Evolutionary conservation across 2,797 vertebrate species (phyloP).

Genomic region (Bovichtus diacanthus): DNA sequence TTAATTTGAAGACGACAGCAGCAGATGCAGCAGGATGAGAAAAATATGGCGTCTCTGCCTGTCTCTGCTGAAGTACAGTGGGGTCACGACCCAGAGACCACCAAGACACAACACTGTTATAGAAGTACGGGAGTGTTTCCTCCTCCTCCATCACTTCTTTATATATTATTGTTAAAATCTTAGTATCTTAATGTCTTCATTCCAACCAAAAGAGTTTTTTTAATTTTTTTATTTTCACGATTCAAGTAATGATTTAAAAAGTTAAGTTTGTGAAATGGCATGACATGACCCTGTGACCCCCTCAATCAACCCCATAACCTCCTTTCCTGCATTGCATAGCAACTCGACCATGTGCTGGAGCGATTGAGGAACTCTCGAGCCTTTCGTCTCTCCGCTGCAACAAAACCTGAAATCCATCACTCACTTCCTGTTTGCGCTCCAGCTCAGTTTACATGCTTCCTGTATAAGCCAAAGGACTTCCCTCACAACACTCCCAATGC

Average conservation of each 20-base stretch:
- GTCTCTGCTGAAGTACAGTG: constrained; percentile 52
- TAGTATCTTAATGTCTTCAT: background rate
- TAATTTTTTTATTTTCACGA: no score
- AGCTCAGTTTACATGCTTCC: constrained; percentile 76
- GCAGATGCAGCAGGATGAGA: constrained; percentile 61
- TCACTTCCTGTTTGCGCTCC: constrained; percentile 76
- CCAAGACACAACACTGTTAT: constrained; percentile 53
- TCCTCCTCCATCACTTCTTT: background rate
- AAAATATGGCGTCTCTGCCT: constrained; percentile 54
- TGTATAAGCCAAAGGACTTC: constrained; percentile 73
- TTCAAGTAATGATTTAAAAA: background rate
- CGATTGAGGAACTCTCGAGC: constrained; percentile 56
- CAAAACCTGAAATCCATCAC: constrained; percentile 74
- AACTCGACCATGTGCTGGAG: constrained; percentile 51
- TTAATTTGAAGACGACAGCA: constrained; percentile 31
- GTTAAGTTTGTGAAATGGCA: no score
- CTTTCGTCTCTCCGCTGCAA: constrained; percentile 55
- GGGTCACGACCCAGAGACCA: constrained; percentile 61
- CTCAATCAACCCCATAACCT: background rate
- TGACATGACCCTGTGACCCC: background rate
- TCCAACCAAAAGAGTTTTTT: background rate
- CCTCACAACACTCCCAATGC: constrained; percentile 51
- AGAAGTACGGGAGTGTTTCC: background rate
- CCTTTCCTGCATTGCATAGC: constrained; percentile 52
- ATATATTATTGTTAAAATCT: background rate